Base-by-base conservation (phyloP, 2,113 vertebrate genomes). In the Plestiodon gilberti region DNA sequence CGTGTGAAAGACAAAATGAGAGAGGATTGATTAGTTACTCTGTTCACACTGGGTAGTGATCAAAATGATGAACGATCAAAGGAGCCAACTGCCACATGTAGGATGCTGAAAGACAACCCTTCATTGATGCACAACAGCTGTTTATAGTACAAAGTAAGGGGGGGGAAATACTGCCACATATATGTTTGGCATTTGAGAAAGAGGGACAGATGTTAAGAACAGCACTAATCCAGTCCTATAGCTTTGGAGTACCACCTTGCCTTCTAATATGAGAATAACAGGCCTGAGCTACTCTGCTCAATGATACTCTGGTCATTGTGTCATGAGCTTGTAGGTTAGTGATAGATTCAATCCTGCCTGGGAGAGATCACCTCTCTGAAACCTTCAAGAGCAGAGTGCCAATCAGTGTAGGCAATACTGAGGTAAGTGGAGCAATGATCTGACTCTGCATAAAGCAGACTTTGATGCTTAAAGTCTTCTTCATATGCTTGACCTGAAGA, bases 31-130 rank as follows among this genome's bases (percentile, higher is more conserved):
- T 94, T 89, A 92, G 81, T 80, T 82, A 70, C 86, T 92, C 90
- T 90, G 81, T 84, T 92, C 90, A 84, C 79, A 86, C 30, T 43
- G 48, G 67, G 22, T 71, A 92, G 85, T 82, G 73, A 92, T 90
- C 89, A 93, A 91, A 94, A 93, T 88, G 87, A 90, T 82, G 87
- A 89, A 93, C 30, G 43, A 94, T 93, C 95, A 91, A 92, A 94
- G 83, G 86, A 87, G 89, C 84, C 79, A 92, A 88, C 89, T 71
- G 85, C 89, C 67, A 79, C 87, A 59, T 17, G 35, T 75, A 84
- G 59, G 88, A 83, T 1, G 11, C 80, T 79, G 61, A 25, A 88
- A 87, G 91, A 92, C 83, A 84, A 85, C 82, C 85, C 1, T 70
- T 87, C 79, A 87, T 43, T 89, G 77, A 79, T 3, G 84, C 4